phyloP scores from a whole-genome alignment of 1,140 invertebrate genomes.

The Semibalanus balanoides region DNA sequence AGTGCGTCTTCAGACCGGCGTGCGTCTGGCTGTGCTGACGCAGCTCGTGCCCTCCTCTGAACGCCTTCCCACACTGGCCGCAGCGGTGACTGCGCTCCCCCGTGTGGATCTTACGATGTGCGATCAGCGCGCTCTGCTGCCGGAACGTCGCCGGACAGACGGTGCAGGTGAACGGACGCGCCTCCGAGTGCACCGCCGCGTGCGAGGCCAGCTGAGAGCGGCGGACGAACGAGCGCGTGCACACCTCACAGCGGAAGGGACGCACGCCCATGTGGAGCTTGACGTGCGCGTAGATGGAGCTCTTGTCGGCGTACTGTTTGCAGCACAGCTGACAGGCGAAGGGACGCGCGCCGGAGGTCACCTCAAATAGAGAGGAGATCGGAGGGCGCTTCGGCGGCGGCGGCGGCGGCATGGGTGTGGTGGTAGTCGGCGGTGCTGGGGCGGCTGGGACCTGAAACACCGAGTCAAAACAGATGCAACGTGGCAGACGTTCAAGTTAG shows the following conservation, averaged over 20 bases:
- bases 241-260: constrained; percentile 8
- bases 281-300: constrained; percentile 60
- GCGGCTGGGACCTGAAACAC: no score
- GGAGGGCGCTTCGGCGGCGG: no score
- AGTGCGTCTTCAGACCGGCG: not conserved
- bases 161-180: constrained; percentile 12
- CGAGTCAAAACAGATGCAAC: no score
- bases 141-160: constrained; percentile 12
- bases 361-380: no score
- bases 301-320: constrained; percentile 42
- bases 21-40: constrained; percentile 45
- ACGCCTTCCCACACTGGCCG: constrained; percentile 59
- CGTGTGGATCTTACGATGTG: constrained; percentile 13
- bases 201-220: constrained; percentile 15
- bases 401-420: no score
- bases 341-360: no score
- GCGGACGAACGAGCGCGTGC: constrained; percentile 12
- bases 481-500: no score
- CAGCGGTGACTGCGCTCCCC: not conserved
- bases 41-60: constrained; percentile 59
- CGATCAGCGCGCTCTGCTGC: constrained; percentile 15
- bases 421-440: no score
- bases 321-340: no score
- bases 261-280: constrained; percentile 31
- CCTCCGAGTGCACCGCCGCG: constrained; percentile 11